Conservation (phyloP, 2,888 invertebrate genomes). For the Nomada flava region DNA sequence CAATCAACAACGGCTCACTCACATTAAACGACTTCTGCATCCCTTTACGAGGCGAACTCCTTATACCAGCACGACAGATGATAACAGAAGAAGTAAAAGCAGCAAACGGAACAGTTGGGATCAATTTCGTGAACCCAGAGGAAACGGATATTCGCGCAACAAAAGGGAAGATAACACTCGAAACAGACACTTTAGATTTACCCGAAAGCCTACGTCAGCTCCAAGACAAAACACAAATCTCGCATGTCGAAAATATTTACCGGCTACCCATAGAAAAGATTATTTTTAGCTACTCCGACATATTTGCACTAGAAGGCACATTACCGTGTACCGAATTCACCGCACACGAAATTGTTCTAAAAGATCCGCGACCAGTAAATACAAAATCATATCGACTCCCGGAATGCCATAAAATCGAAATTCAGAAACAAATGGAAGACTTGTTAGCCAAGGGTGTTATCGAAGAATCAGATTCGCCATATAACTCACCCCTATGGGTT, state of each 20-base stretch:
- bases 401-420: slow-evolving; percentile 26
- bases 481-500: slow-evolving; percentile 15
- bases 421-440: slow-evolving; percentile 3
- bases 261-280: slow-evolving; percentile 1
- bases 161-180: background rate
- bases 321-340: background rate
- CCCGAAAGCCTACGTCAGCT: background rate
- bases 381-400: slow-evolving; percentile 2
- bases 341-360: background rate
- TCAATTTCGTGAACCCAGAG: too few species aligned
- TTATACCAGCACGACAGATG: too few species aligned
- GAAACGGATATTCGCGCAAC: too few species aligned
- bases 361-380: background rate
- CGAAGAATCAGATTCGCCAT: background rate
- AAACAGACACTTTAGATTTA: background rate
- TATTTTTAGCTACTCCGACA: background rate
- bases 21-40: too few species aligned
- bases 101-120: too few species aligned
- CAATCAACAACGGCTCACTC: background rate
- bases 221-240: background rate
- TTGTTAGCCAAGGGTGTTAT: slow-evolving; percentile 19
- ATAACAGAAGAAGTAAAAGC: too few species aligned
- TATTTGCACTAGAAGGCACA: background rate
- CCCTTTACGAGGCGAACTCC: too few species aligned
- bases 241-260: background rate